These are phyloP conservation scores for Pseudochirops corinnae DNA, from an alignment of 2,797 vertebrate genomes.

Conservation along the genomic window DNA sequence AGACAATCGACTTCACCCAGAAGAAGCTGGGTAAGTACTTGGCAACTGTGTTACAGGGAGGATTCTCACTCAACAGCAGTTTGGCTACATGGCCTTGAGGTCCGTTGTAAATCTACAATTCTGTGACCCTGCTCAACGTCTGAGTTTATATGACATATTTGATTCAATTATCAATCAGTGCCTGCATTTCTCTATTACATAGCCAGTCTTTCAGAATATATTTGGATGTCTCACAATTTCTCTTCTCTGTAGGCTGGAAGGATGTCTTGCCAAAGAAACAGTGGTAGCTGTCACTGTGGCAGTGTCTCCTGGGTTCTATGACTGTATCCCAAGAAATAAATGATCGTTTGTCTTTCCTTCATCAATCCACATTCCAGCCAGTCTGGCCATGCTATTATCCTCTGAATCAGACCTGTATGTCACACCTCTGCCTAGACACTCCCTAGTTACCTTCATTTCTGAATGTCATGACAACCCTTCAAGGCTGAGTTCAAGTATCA, in stretches of 20 bases:
- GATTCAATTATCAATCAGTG: neutral
- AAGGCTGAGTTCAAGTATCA: neutral
- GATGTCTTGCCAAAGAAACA: neutral
- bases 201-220: neutral
- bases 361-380: neutral
- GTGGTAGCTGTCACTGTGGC: neutral
- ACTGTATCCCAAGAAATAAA: slow-evolving; percentile 2
- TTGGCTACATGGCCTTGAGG: neutral
- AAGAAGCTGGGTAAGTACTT: neutral
- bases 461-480: neutral
- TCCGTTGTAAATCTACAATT: neutral
- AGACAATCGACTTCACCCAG: neutral
- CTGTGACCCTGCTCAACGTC: neutral
- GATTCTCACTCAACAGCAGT: neutral
- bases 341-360: neutral
- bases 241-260: neutral
- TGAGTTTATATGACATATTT: neutral
- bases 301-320: neutral
- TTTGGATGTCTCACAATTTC: neutral
- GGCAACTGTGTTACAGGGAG: neutral
- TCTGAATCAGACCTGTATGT: neutral
- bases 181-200: neutral
- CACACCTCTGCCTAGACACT: neutral
- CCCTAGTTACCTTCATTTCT: neutral
- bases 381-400: neutral